A percentile compares a stretch with the other conserved stretches of the same genome.
These are phyloP conservation scores for Buphagus erythrorhynchus DNA, from an alignment of 2,797 vertebrate genomes.

Conservation along the genomic window DNA sequence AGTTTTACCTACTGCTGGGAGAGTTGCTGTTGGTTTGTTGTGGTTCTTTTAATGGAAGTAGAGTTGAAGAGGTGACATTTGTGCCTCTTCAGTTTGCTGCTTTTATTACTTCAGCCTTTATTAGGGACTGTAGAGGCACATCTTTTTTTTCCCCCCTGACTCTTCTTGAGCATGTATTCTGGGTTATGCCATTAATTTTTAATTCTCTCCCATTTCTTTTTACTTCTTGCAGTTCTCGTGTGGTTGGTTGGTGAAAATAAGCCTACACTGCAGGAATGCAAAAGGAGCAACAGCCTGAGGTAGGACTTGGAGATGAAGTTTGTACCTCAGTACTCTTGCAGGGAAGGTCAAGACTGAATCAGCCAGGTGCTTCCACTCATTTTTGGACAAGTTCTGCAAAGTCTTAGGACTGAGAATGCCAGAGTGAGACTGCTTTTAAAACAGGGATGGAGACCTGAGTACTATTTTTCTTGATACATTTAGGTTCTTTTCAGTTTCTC, in stretches of 20 bases:
- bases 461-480: background rate
- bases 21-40: background rate
- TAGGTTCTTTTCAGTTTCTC: background rate
- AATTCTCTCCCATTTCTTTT: background rate
- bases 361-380: background rate
- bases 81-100: background rate
- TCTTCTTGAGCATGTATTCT: background rate
- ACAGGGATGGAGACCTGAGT: accelerated
- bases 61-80: background rate
- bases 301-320: slow-evolving; percentile 12
- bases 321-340: background rate
- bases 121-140: background rate
- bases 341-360: background rate
- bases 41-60: background rate
- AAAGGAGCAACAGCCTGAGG: slow-evolving; percentile 67
- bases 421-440: background rate
- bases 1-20: background rate
- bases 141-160: accelerated
- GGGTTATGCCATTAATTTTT: background rate
- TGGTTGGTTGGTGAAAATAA: slow-evolving; percentile 20
- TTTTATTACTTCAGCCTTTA: background rate
- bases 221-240: slow-evolving; percentile 36
- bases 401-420: background rate
- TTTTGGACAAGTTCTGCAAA: background rate
- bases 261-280: slow-evolving; percentile 28